Evolutionary conservation across 2,888 invertebrate genomes (phyloP), one percentile per base, ranked within the genome.

Genomic region (Cyaniris semiargus): DNA sequence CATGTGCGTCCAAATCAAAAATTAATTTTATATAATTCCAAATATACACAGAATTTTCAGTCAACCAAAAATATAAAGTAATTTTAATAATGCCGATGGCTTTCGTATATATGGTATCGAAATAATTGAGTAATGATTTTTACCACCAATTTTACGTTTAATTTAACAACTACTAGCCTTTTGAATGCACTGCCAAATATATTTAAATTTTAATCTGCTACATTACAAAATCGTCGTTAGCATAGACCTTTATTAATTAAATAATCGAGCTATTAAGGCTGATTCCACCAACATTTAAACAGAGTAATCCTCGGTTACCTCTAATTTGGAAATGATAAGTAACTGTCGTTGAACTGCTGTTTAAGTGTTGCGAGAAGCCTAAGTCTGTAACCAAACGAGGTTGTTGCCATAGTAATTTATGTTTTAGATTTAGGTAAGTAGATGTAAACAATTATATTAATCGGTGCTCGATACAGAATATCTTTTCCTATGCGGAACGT

Each of bases 351-450:
- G 13, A 66, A 76, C 13, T 70, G 8, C 48, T 76, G 76, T 70
- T 76, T 60, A 76, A 21, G 70, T 81, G 80, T 80, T 66, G 66
- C 27, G 27, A 66, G 60, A 21, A 27, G 80, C 79, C 80, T 78
- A 80, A 85, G 84, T 87, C 79, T 84, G 82, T 87, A 89, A 91
- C 89, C 90, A 90, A 92, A 90, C 88, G 83, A 87, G 85, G 88
- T 84, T 85, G 91, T 90, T 91, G 91, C 91, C 91, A 92, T 92
- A 91, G 85, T 88, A 89, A 82, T 82, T 85, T 86, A 87, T 80
- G 83, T 87, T 86, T 79, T 88, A 88, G 86, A 81, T 84, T 86
- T 87, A 89, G 83, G 84, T 85, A 83, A 83, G 83, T 85, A 86
- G 83, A 81, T 81, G 80, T 84, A 84, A 83, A 87, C 82, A 84